Evolutionary conservation across 2,113 vertebrate genomes (phyloP).

Genomic region (Leucopsar rothschildi): DNA sequence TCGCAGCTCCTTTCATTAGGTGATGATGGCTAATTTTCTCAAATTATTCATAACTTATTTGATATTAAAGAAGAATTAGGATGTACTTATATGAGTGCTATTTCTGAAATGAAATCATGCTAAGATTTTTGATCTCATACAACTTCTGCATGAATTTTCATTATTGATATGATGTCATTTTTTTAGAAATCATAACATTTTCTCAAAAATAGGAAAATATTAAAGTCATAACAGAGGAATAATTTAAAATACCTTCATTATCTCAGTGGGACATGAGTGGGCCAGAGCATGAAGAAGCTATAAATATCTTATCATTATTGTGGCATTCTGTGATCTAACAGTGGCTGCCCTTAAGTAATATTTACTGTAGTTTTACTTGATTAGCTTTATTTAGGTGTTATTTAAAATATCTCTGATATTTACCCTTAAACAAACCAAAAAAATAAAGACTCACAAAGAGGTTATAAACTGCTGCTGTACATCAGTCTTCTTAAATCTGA

Average conservation of each 20-base stretch:
- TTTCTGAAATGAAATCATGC: conserved; percentile 57
- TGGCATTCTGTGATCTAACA: neutral
- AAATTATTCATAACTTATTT: conserved; percentile 60
- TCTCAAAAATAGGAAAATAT: conserved; percentile 16
- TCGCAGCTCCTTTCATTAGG: neutral
- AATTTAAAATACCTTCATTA: neutral
- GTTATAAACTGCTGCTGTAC: neutral
- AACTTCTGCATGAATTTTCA: conserved; percentile 34
- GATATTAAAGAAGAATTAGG: conserved; percentile 70
- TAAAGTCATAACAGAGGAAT: neutral
- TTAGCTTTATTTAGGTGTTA: neutral
- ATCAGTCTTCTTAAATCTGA: neutral
- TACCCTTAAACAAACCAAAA: neutral
- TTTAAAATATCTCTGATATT: neutral
- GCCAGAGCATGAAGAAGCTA: neutral
- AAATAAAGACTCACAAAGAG: accelerated
- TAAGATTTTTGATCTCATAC: conserved; percentile 51
- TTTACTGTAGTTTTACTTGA: neutral
- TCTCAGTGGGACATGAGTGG: neutral
- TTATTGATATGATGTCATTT: conserved; percentile 54
- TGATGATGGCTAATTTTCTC: conserved; percentile 50
- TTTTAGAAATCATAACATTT: conserved; percentile 66
- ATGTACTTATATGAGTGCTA: conserved; percentile 43
- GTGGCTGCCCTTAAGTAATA: neutral
- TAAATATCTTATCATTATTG: neutral